Evolutionary conservation across 1,140 invertebrate genomes (phyloP), one percentile per base, ranked within the genome.

Genomic region (Conus ventricosus): DNA sequence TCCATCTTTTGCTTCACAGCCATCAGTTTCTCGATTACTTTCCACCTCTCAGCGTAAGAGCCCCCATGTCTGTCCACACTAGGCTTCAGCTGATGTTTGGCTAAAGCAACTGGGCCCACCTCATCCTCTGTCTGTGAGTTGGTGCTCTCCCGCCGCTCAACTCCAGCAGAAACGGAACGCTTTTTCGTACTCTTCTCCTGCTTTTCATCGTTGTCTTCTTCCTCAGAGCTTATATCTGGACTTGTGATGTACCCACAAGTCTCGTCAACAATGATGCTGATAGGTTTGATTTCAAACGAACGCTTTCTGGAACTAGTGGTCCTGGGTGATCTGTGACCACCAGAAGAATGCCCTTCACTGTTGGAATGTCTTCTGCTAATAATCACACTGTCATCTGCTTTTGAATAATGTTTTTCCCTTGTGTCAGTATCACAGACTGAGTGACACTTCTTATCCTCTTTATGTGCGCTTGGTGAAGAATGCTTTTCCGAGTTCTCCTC

Each of bases 61-160:
- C 67, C 71, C 5, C 85, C 85, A 4, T 55, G 67, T 57, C 85
- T 71, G 1, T 78, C 85, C 39, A 87, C 23, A 13, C 10, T 78
- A 6, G 85, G 85, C 54, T 87, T 87, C 51, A 87, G 75, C 39
- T 87, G 71, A 75, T 87, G 85, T 15, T 71, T 71, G 75, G 85
- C 23, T 5, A 87, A 25, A 7, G 85, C n/a, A 3, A 84, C 57
- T 11, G 82, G 82, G 57, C 13, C 57, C 55, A 57, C 82, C 11
- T 54, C 82, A 7, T 71, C 67, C 23, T n/a, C 60, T 20, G 60
- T 13, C 10, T 51, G 11, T 8, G 80, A 54, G 51, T 53, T 54
- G 4, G 39, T 51, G 80, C 80, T 81, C 8, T 81, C 80, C 51
- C 80, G 13, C 6, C 53, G 80, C 39, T 20, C 51, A 8, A 54